These are phyloP conservation scores for Papilio glaucus DNA, from an alignment of 1,140 invertebrate genomes.

Conservation along the genomic window DNA sequence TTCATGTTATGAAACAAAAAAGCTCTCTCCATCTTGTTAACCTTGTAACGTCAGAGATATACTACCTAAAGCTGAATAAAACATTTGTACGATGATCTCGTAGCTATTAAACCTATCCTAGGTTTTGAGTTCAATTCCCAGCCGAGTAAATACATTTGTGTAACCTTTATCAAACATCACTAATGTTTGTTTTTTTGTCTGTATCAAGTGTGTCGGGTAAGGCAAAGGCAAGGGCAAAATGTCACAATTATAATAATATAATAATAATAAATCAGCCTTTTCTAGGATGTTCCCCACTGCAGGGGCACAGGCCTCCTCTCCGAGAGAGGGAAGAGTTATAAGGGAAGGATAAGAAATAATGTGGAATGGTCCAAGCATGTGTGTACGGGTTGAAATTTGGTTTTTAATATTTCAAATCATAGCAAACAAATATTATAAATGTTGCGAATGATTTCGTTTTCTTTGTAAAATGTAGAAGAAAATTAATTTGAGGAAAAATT, in stretches of 20 bases:
- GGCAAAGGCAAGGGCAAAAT: too few species aligned
- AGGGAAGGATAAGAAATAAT: too few species aligned
- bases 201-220: too few species aligned
- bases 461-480: not conserved
- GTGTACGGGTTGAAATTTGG: not conserved
- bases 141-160: not conserved
- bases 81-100: not conserved
- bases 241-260: too few species aligned
- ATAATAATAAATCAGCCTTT: too few species aligned
- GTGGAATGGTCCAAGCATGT: too few species aligned
- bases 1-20: not conserved
- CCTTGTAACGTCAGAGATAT: not conserved
- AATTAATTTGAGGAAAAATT: not conserved
- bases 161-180: not conserved
- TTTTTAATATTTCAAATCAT: too few species aligned
- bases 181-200: too few species aligned
- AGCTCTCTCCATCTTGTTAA: not conserved
- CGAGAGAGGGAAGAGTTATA: too few species aligned
- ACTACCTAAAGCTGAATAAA: not conserved
- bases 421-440: not conserved
- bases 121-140: not conserved
- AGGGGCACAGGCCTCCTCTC: too few species aligned
- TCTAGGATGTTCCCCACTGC: too few species aligned
- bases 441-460: not conserved
- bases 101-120: not conserved